Evolutionary conservation across 92 coral and sea anemone species (phyloP).

Genomic region (Meandrina meandrites): DNA sequence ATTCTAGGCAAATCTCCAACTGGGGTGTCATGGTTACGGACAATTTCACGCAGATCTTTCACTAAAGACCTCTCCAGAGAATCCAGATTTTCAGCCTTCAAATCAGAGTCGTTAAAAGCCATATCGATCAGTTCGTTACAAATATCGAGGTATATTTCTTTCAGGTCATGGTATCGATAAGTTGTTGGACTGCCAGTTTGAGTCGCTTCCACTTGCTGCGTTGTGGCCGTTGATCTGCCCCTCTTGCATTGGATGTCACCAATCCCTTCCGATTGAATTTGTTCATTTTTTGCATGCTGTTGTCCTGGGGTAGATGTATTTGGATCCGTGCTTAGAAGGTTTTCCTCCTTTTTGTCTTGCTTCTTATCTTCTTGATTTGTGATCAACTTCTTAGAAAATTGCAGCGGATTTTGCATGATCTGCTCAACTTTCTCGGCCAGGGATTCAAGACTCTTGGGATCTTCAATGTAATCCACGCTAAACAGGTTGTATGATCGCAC

Average conservation of each 20-base stretch:
- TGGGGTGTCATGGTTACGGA: background rate
- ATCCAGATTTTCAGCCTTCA: background rate
- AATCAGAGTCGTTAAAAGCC: background rate
- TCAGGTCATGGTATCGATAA: background rate
- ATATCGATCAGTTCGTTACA: background rate
- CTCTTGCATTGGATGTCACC: background rate
- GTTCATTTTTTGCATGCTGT: background rate
- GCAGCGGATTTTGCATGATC: constrained; percentile 53
- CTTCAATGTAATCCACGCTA: constrained; percentile 42
- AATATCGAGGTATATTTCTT: background rate
- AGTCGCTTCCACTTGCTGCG: constrained; percentile 8
- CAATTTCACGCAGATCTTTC: background rate
- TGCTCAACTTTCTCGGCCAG: constrained; percentile 55
- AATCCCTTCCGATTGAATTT: background rate
- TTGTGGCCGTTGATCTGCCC: background rate
- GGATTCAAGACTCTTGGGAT: constrained; percentile 46
- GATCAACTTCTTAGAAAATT: constrained; percentile 39
- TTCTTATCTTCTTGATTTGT: background rate
- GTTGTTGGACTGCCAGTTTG: background rate
- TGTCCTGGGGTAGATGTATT: background rate
- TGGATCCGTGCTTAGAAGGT: background rate
- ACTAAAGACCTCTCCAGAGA: background rate
- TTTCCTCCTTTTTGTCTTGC: background rate
- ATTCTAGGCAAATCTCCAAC: background rate
- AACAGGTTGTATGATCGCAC: constrained; percentile 65